Percentiles rank a stretch among this genome's conserved stretches.
These are phyloP conservation scores for Philhelius pedissequus DNA, from an alignment of 2,888 invertebrate genomes.

Conservation along the genomic window DNA sequence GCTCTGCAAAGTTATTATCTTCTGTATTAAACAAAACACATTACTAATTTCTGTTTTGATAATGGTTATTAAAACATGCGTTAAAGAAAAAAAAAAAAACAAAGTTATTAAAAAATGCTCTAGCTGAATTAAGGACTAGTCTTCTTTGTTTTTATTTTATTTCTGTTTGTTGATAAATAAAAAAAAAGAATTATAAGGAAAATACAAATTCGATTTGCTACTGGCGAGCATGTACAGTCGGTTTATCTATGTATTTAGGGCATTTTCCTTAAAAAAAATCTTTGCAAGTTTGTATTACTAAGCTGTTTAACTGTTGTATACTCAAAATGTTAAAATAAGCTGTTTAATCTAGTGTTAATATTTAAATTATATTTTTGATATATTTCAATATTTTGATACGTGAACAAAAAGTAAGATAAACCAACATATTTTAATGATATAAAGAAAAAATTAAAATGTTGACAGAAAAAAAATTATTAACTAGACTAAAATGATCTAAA, in stretches of 20 bases:
- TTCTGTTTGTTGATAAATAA: constrained; percentile 16
- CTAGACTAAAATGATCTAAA: constrained; percentile 56
- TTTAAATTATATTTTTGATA: constrained; percentile 69
- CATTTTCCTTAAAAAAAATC: constrained; percentile 44
- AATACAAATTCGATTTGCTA: constrained; percentile 39
- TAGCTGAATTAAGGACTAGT: constrained; percentile 56
- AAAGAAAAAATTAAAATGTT: constrained; percentile 44
- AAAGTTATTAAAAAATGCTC: constrained; percentile 27
- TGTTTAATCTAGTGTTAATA: constrained; percentile 68
- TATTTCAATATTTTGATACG: constrained; percentile 69
- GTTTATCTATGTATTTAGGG: constrained; percentile 50
- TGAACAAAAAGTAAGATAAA: constrained; percentile 62
- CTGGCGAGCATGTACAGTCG: constrained; percentile 42
- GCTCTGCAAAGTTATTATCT: constrained; percentile 5
- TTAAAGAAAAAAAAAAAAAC: background rate
- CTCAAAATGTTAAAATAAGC: constrained; percentile 66
- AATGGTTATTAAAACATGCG: constrained; percentile 21
- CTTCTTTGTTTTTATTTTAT: constrained; percentile 33
- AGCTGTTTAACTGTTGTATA: constrained; percentile 68
- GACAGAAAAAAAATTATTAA: constrained; percentile 41
- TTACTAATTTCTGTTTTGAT: constrained; percentile 20
- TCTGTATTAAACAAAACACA: background rate
- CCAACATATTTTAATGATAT: constrained; percentile 56
- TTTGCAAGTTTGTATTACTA: constrained; percentile 58
- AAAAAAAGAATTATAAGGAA: constrained; percentile 8